Base-by-base conservation (phyloP, 2,113 vertebrate genomes). In the Ptilorrhoa leucosticta region DNA sequence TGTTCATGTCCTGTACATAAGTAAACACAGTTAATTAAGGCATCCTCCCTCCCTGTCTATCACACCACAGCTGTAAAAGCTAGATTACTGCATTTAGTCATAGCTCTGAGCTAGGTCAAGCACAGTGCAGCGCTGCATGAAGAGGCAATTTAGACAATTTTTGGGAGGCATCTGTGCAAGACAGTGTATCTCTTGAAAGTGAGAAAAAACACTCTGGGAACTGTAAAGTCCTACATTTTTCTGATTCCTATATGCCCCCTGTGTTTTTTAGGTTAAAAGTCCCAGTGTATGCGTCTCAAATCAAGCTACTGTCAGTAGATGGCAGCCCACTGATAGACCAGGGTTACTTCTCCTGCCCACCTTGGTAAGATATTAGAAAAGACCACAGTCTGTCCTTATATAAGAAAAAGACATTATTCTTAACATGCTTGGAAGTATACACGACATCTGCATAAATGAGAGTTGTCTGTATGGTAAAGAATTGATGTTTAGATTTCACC, bases 1-100 rank as follows among this genome's bases (percentile, higher is more conserved):
- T 93, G 94, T 96, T 97, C 35, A 40, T 94, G 50, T 90, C 45
- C 80, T 92, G 58, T 89, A 93, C 28, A 88, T 92, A 97, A 94
- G 30, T 90, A 97, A 98, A 88, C 33, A 72, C 5, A 12, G 78
- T 88, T 97, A 97, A 97, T 94, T 95, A 64, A 96, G 37, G 65
- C 44, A 94, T 94, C 71, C 83, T 79, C 83, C 88, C n/a, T 65
- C 19, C 56, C 45, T 92, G 35, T 65, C 60, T 96, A 50, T 86
- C 47, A 68, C 35, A 68, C 8, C 11, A 4, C 80, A 93, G 66
- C 86, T 96, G 89, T 92, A 94, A 95, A 94, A 92, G 30, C 47
- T 53, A 89, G 85, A 95, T 93, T 94, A 83, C 76, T 93, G 61
- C 28, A 54, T 87, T 83, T 87, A 93, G 64, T 78, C 42, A 51